A percentile compares a stretch with the other conserved stretches of the same genome.
These are phyloP conservation scores for Drosophila longiperda DNA, from an alignment of 2,888 invertebrate species.

Conservation along the genomic window DNA sequence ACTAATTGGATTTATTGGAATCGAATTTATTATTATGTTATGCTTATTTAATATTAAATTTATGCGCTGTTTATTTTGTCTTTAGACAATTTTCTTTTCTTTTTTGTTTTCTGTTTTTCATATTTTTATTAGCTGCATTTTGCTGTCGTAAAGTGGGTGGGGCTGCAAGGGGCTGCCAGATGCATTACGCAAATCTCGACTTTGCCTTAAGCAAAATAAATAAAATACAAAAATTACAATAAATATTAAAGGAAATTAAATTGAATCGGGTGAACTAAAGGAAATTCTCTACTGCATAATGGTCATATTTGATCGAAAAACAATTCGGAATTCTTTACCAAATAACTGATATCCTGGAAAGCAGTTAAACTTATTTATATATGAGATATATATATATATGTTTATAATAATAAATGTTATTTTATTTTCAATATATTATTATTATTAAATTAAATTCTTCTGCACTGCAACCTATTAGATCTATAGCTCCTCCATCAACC, in stretches of 20 bases:
- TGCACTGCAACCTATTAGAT: no score
- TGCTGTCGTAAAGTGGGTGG: not conserved
- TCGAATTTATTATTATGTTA: slow-evolving; percentile 82
- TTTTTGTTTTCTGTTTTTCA: not conserved
- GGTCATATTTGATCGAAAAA: not conserved
- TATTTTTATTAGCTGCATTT: not conserved
- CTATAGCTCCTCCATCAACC: no score
- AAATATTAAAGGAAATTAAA: not conserved
- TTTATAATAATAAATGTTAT: not conserved
- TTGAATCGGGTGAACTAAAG: not conserved
- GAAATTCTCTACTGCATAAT: not conserved
- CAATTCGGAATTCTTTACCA: not conserved
- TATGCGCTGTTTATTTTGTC: slow-evolving; percentile 73
- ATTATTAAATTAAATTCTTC: no score
- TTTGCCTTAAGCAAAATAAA: not conserved
- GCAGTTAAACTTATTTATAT: not conserved
- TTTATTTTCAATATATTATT: not conserved
- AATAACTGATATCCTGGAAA: not conserved
- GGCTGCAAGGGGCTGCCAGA: not conserved
- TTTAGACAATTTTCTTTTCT: slow-evolving; percentile 30
- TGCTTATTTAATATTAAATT: slow-evolving; percentile 79
- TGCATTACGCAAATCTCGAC: not conserved
- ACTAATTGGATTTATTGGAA: slow-evolving; percentile 84
- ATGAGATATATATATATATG: not conserved
- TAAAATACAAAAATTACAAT: not conserved